Conservation (phyloP, 2,888 invertebrate species). For the Trichopria drosophilae region DNA sequence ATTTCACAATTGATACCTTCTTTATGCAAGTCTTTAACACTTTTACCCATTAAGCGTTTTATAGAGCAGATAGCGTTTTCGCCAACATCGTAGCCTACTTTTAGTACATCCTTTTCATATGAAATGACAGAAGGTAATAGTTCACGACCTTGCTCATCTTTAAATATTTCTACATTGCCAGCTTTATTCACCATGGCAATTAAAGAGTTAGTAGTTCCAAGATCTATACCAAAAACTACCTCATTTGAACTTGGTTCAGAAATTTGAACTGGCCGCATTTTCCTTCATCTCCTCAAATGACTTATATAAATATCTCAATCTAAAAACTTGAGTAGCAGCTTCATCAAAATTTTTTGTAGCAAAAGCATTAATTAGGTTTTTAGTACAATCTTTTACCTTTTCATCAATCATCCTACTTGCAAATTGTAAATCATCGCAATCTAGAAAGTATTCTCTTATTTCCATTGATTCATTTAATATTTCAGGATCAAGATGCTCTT, state of each 20-base stretch:
- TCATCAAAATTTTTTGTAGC: constrained; percentile 16
- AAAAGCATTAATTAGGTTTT: constrained; percentile 15
- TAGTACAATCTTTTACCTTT: constrained; percentile 19
- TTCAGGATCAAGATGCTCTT: constrained; percentile 17
- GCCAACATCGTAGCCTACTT: constrained; percentile 9
- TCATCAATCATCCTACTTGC: constrained; percentile 20
- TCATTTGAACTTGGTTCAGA: constrained; percentile 11
- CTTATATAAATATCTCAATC: constrained; percentile 17
- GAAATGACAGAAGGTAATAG: constrained; percentile 59
- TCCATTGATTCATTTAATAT: constrained; percentile 22
- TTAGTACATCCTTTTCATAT: constrained; percentile 64
- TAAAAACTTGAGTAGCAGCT: constrained; percentile 17
- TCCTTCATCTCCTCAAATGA: constrained; percentile 17
- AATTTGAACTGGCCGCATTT: constrained; percentile 12
- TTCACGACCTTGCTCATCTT: constrained; percentile 66
- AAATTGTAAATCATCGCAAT: constrained; percentile 19
- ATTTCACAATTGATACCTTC: constrained; percentile 17
- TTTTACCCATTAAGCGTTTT: constrained; percentile 15
- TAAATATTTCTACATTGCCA: constrained; percentile 63
- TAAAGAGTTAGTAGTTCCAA: constrained; percentile 25
- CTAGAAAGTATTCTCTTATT: constrained; percentile 20
- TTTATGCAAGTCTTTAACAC: constrained; percentile 12
- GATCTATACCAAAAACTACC: constrained; percentile 22
- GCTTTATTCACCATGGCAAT: constrained; percentile 13
- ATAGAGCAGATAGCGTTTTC: constrained; percentile 14